Evolutionary conservation across 2,113 vertebrate genomes (phyloP).

Genomic region (Zootoca vivipara): DNA sequence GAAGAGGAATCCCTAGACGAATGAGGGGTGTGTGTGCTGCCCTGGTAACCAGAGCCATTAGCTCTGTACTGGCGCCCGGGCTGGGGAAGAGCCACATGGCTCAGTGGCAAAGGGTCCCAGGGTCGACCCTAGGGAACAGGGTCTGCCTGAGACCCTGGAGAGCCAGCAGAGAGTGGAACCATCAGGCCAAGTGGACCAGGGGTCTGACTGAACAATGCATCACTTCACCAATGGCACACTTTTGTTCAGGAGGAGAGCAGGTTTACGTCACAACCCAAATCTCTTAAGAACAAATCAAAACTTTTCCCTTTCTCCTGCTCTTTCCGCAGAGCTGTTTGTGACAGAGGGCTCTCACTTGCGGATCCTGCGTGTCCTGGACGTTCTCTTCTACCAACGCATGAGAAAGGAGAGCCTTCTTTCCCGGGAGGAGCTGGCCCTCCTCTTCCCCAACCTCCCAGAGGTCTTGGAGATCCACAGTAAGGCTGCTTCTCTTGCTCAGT

Average conservation of each 20-base stretch:
- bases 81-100: too few relatives aligned
- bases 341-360: conserved; percentile 90
- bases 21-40: too few relatives aligned
- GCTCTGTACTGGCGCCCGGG: too few relatives aligned
- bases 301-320: too few relatives aligned
- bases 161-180: background rate
- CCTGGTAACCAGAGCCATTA: too few relatives aligned
- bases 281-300: too few relatives aligned
- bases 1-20: too few relatives aligned
- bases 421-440: conserved; percentile 84
- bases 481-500: background rate
- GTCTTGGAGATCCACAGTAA: conserved; percentile 92
- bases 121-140: background rate
- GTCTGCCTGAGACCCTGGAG: too few relatives aligned
- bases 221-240: too few relatives aligned
- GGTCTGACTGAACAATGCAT: too few relatives aligned
- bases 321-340: conserved; percentile 85
- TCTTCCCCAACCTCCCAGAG: conserved; percentile 92
- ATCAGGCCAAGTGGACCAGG: too few relatives aligned
- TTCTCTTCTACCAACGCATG: conserved; percentile 91
- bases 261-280: background rate
- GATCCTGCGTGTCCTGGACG: conserved; percentile 87
- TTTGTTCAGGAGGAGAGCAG: background rate
- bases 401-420: conserved; percentile 80
- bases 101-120: too few relatives aligned